phyloP scores from a whole-genome alignment of 2,888 invertebrate species.

The Pachliopta kotzebuea region DNA sequence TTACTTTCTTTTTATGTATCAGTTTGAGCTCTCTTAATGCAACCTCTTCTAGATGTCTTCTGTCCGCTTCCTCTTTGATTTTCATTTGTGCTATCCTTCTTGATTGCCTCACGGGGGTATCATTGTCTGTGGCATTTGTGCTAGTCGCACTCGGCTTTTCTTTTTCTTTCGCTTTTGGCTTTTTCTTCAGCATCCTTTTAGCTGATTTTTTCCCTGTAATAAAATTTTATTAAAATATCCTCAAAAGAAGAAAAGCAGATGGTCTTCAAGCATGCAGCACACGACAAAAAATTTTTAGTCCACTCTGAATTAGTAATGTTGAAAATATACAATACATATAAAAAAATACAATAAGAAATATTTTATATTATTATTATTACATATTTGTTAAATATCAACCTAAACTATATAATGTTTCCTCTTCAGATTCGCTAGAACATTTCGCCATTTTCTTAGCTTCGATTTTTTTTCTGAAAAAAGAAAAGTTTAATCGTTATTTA shows the following conservation, averaged over 20 bases:
- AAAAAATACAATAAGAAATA: no score
- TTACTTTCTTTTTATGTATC: constrained; percentile 79
- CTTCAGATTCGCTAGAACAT: constrained; percentile 77
- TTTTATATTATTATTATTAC: no score
- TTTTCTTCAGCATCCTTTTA: constrained; percentile 59
- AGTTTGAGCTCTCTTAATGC: constrained; percentile 84
- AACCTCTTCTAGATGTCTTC: constrained; percentile 87
- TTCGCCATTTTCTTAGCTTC: constrained; percentile 78
- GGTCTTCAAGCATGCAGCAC: no score
- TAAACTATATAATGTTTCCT: constrained; percentile 70
- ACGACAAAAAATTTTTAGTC: no score
- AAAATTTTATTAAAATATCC: background rate
- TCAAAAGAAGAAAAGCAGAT: no score
- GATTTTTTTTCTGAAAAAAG: constrained; percentile 71
- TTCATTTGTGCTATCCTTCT: constrained; percentile 93
- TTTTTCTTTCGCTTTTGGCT: constrained; percentile 41
- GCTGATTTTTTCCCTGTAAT: constrained; percentile 58
- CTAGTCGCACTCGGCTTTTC: constrained; percentile 40
- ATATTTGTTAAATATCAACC: constrained; percentile 43
- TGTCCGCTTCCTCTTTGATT: constrained; percentile 91
- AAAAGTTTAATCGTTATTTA: background rate
- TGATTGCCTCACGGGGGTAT: constrained; percentile 86
- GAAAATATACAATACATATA: no score
- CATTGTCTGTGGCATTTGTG: constrained; percentile 47
- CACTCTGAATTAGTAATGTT: no score